These are phyloP conservation scores for Ailuropoda melanoleuca DNA, from an alignment of 2,113 vertebrate genomes.

Conservation along the genomic window DNA sequence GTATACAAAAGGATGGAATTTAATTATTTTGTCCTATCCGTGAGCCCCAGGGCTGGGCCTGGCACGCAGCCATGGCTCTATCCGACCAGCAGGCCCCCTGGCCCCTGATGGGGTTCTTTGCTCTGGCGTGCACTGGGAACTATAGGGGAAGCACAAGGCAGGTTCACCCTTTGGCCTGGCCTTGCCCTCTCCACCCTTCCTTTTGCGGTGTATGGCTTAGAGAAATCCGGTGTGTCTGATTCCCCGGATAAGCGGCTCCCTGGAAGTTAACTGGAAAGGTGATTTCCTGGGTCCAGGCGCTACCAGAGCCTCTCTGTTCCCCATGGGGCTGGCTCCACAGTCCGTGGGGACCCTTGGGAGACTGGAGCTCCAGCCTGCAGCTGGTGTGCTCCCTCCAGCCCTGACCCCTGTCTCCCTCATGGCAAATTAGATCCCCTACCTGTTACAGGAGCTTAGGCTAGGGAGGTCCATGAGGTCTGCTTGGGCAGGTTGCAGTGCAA, in stretches of 20 bases:
- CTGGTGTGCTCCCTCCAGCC: background rate
- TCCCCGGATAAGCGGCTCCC: background rate
- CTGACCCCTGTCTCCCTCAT: background rate
- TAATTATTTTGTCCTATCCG: background rate
- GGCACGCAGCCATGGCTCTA: background rate
- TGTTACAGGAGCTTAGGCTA: background rate
- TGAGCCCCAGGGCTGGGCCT: background rate
- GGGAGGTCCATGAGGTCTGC: background rate
- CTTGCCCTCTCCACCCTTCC: background rate
- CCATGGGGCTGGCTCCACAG: background rate
- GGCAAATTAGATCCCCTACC: background rate
- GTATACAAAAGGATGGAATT: slow-evolving; percentile 11
- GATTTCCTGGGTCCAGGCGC: background rate
- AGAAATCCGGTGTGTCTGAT: background rate
- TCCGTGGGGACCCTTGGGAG: background rate
- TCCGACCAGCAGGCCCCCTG: background rate
- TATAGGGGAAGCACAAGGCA: background rate
- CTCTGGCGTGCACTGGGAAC: background rate
- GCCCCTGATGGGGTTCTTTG: background rate
- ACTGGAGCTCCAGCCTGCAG: background rate
- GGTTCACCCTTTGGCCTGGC: background rate
- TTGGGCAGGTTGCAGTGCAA: background rate
- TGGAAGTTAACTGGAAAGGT: background rate
- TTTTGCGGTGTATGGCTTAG: background rate
- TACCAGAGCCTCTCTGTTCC: background rate